Conservation (phyloP, 2,888 invertebrate genomes). For the Trypoxylon attenuatum region DNA sequence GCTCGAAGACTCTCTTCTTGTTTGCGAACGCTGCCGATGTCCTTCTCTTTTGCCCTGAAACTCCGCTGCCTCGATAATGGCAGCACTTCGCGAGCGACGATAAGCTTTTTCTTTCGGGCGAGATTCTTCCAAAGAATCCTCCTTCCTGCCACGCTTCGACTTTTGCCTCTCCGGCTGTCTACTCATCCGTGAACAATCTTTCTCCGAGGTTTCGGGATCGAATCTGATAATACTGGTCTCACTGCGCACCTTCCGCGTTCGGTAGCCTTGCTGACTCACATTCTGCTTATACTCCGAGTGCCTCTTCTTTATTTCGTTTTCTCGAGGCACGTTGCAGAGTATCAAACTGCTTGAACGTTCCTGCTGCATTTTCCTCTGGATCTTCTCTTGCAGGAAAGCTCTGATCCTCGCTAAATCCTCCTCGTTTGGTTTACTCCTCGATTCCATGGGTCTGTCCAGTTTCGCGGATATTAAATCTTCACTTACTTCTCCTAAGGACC, state of each 20-base stretch:
- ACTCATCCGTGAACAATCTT: constrained; percentile 11
- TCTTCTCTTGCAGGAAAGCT: constrained; percentile 56
- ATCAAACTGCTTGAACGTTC: constrained; percentile 36
- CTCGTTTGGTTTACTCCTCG: constrained; percentile 34
- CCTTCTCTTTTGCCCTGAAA: background rate
- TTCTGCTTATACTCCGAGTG: constrained; percentile 50
- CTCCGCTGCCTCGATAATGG: constrained; percentile 9
- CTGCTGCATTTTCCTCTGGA: constrained; percentile 59
- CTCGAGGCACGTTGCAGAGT: background rate
- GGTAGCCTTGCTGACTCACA: constrained; percentile 46
- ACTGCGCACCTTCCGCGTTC: constrained; percentile 62
- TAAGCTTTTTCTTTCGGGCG: constrained; percentile 11
- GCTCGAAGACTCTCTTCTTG: constrained; percentile 35
- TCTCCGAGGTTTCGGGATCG: constrained; percentile 45
- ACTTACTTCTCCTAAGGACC: background rate
- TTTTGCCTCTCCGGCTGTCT: constrained; percentile 23
- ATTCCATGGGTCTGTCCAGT: background rate
- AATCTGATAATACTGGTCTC: constrained; percentile 58
- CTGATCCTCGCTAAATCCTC: constrained; percentile 57
- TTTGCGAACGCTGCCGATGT: constrained; percentile 7
- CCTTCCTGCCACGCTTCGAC: constrained; percentile 6
- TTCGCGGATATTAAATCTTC: background rate
- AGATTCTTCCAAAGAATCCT: constrained; percentile 1
- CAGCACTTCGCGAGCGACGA: constrained; percentile 50
- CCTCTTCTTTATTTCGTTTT: constrained; percentile 48